Base-by-base conservation (phyloP, 1,140 invertebrate genomes). In the Hylaeus volcanicus region DNA sequence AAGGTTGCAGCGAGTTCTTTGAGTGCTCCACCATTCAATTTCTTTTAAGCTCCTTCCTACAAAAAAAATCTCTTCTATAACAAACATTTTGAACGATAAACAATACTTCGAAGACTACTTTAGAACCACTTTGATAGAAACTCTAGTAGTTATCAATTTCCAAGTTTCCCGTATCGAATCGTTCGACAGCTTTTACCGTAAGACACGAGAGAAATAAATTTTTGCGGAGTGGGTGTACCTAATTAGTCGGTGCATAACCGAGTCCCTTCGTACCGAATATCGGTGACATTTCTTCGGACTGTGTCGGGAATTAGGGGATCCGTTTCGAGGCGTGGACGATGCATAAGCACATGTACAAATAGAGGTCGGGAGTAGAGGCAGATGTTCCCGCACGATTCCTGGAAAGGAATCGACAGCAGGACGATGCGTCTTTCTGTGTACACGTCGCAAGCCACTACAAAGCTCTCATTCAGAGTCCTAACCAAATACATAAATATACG, bases 381-480 rank as follows among this genome's bases (percentile, higher is more conserved):
- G 85, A 83, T 86, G 87, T 86, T 26, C 73, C 73, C 71, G 79
- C 68, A 48, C 64, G 78, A 63, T 88, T 88, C 86, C 80, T 81
- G 76, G 86, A 88, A 88, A 81, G 71, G 83, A 81, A 60, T 79
- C 75, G 61, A 65, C 37, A 53, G 55, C 41, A 84, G 70, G 79
- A 85, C 76, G 76, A 78, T 69, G 71, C 15, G 37, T 53, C 39
- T 81, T 55, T 56, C 45, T 60, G 5, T 63, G 65, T 37, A n/a
- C 48, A 79, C 71, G 37, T 37, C 39, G 51, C 37, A 76, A 43
- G 74, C 5, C 58, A 68, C 41, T 75, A 75, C 76, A 74, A 53
- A 14, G 77, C n/a, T 72, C 74, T 41, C 61, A 74, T 79, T 79
- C n/a, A 79, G 43, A 12, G 26, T 79, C 70, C 77, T 66, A 79